A percentile compares a stretch with the other conserved stretches of the same genome.
Evolutionary conservation across 2,113 vertebrate species (phyloP).

Genomic region (Hyla sarda): DNA sequence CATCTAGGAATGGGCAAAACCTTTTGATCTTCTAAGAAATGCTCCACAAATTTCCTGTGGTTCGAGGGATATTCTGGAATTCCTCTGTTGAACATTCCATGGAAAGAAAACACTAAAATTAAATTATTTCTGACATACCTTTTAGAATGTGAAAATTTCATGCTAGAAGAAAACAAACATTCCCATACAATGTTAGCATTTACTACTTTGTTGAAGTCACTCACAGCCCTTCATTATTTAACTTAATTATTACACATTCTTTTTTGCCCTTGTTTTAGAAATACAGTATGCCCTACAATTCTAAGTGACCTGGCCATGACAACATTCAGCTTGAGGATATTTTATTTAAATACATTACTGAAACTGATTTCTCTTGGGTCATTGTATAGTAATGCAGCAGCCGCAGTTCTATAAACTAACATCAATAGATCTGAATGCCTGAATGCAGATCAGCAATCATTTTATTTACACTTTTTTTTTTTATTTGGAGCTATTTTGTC

Average conservation of each 20-base stretch:
- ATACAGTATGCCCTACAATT: not conserved
- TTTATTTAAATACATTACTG: not conserved
- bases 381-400: not conserved
- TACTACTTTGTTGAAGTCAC: slow-evolving; percentile 13
- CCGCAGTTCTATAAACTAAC: not conserved
- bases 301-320: not conserved
- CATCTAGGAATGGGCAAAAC: slow-evolving; percentile 39
- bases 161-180: slow-evolving; percentile 27
- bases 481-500: too few species aligned
- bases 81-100: slow-evolving; percentile 38
- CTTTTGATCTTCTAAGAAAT: slow-evolving; percentile 46
- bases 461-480: too few species aligned
- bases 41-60: slow-evolving; percentile 46
- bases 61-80: slow-evolving; percentile 39
- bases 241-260: not conserved
- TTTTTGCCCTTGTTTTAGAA: not conserved
- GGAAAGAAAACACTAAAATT: slow-evolving; percentile 47
- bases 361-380: not conserved
- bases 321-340: not conserved
- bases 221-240: slow-evolving; percentile 18
- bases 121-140: slow-evolving; percentile 48
- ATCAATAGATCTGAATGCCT: too few species aligned
- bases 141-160: slow-evolving; percentile 38
- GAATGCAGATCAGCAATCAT: too few species aligned
- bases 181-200: slow-evolving; percentile 30